These are phyloP conservation scores for Drosophila pallidifrons DNA, from an alignment of 1,140 invertebrate genomes.

Conservation along the genomic window DNA sequence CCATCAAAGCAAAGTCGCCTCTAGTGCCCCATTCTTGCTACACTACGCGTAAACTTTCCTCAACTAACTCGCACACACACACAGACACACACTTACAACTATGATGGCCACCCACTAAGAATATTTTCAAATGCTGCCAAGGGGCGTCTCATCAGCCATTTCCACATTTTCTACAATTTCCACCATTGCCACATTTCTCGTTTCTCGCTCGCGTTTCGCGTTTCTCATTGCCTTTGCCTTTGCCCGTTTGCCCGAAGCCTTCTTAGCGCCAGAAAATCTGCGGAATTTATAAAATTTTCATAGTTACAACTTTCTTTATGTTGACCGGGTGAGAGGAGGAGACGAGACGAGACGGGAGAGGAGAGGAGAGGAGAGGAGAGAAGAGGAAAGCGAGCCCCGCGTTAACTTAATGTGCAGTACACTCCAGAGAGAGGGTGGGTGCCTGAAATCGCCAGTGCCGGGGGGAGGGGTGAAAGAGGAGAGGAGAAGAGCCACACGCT, in stretches of 20 bases:
- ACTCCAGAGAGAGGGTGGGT: background rate
- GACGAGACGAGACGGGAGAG: no score
- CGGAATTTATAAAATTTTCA: constrained; percentile 84
- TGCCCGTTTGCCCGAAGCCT: constrained; percentile 41
- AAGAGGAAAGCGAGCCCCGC: background rate
- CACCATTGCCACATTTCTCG: constrained; percentile 18
- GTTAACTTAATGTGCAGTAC: constrained; percentile 68
- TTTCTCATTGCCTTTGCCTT: no score
- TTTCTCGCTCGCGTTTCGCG: no score
- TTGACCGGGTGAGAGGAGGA: constrained; percentile 16
- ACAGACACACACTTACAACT: constrained; percentile 39
- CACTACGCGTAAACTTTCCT: constrained; percentile 51
- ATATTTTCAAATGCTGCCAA: constrained; percentile 41
- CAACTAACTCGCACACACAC: constrained; percentile 62
- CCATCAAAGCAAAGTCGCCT: constrained; percentile 64
- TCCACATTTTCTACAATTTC: background rate
- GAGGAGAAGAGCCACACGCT: background rate
- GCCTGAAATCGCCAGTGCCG: background rate
- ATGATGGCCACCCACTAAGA: constrained; percentile 28
- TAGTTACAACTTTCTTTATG: constrained; percentile 83
- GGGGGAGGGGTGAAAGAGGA: no score
- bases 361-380: no score
- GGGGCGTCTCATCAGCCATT: constrained; percentile 41
- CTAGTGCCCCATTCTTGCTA: constrained; percentile 59
- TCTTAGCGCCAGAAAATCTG: constrained; percentile 81